phyloP scores from a whole-genome alignment of 2,797 vertebrate genomes.

The Xenentodon cancila region DNA sequence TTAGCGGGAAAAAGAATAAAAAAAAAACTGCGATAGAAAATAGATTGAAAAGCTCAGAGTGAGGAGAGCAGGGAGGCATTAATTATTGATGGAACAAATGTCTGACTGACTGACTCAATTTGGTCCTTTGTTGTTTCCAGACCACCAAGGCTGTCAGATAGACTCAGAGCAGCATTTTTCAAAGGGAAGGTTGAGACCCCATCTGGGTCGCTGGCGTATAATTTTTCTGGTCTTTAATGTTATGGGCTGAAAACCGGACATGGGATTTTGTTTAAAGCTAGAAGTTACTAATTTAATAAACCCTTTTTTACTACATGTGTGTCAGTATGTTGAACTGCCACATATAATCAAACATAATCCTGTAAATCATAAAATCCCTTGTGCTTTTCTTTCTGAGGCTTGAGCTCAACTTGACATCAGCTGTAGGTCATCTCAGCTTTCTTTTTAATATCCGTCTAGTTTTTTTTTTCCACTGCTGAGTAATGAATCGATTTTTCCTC shows the following conservation, averaged over 20 bases:
- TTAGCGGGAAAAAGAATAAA: conserved; percentile 9
- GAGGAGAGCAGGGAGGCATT: conserved; percentile 60
- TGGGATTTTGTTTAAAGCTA: not conserved
- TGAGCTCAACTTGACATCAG: conserved; percentile 15
- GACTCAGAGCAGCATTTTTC: conserved; percentile 45
- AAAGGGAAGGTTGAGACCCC: conserved; percentile 24
- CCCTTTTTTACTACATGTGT: no score
- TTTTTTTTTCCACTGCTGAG: conserved; percentile 28
- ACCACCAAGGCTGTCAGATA: conserved; percentile 65
- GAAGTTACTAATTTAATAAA: not conserved
- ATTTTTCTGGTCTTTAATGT: not conserved
- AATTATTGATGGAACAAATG: conserved; percentile 80
- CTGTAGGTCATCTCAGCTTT: no score
- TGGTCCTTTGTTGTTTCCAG: conserved; percentile 73
- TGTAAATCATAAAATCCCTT: not conserved
- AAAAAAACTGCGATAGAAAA: conserved; percentile 53
- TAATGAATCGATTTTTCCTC: conserved; percentile 29
- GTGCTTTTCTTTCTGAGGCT: not conserved
- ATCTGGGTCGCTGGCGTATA: not conserved
- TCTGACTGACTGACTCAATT: conserved; percentile 77
- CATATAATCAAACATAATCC: not conserved
- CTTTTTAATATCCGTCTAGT: conserved; percentile 27
- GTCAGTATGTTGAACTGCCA: no score
- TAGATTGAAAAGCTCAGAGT: conserved; percentile 70
- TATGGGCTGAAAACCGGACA: not conserved